phyloP scores from a whole-genome alignment of 1,140 invertebrate genomes.

The Eupeodes corollae region DNA sequence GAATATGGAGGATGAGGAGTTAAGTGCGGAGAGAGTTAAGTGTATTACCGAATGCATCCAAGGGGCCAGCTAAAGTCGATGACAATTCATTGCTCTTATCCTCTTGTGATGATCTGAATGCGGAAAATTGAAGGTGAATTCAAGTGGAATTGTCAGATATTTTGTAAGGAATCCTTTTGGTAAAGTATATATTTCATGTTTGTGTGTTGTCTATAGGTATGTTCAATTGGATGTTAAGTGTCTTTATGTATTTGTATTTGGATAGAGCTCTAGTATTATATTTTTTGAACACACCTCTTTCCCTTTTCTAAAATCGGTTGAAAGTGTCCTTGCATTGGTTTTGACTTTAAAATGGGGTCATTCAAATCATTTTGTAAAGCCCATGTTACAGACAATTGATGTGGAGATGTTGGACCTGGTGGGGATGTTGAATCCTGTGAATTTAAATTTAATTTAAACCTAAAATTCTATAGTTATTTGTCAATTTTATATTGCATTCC shows the following conservation, averaged over 20 bases:
- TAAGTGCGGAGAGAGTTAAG: too few relatives aligned
- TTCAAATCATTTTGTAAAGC: conserved; percentile 28
- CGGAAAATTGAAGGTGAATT: neutral
- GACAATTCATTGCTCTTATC: conserved; percentile 7
- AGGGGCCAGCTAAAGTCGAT: conserved; percentile 4
- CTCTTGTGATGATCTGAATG: conserved; percentile 4
- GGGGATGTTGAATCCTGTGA: conserved; percentile 14
- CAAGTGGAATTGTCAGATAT: neutral
- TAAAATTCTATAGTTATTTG: too few relatives aligned
- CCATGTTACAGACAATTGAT: conserved; percentile 35
- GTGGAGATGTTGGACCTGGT: conserved; percentile 29
- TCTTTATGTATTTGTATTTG: too few relatives aligned
- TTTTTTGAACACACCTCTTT: too few relatives aligned
- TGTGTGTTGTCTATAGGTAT: too few relatives aligned
- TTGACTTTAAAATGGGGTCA: conserved; percentile 2
- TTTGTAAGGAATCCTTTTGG: neutral
- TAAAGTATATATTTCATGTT: too few relatives aligned
- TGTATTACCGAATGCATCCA: conserved; percentile 6
- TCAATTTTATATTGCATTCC: too few relatives aligned
- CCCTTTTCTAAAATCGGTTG: too few relatives aligned
- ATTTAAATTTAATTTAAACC: neutral
- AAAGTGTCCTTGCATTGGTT: too few relatives aligned
- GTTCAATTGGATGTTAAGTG: too few relatives aligned
- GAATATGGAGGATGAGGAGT: too few relatives aligned
- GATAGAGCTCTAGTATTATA: too few relatives aligned